Conservation (phyloP, 2,888 invertebrate genomes). For the Cenopis cana region DNA sequence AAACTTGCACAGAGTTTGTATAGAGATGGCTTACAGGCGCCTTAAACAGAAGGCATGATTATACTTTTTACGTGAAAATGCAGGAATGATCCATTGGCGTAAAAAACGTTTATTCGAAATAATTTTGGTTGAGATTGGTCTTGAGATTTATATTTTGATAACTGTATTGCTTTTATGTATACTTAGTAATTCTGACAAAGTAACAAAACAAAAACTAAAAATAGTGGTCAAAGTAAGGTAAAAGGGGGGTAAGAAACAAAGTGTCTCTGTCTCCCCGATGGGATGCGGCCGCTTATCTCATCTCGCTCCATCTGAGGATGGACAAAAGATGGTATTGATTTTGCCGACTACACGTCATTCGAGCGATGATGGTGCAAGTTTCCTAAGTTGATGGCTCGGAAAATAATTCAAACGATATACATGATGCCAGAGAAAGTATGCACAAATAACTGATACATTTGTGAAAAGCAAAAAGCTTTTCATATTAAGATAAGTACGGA, state of each 20-base stretch:
- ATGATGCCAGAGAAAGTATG: neutral
- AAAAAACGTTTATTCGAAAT: no score
- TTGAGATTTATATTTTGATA: neutral
- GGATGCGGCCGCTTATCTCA: slow-evolving; percentile 68
- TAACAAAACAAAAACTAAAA: slow-evolving; percentile 42
- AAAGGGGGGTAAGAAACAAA: slow-evolving; percentile 57
- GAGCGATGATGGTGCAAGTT: slow-evolving; percentile 54
- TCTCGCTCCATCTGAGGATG: slow-evolving; percentile 70
- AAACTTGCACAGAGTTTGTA: no score
- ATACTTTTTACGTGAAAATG: no score
- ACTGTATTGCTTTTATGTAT: neutral
- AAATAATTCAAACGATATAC: slow-evolving; percentile 3
- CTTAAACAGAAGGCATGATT: neutral
- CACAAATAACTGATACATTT: neutral
- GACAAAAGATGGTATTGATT: slow-evolving; percentile 78
- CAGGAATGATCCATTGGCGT: no score
- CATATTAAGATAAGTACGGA: no score
- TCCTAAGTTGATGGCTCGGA: neutral
- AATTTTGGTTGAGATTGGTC: no score
- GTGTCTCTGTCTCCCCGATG: slow-evolving; percentile 66
- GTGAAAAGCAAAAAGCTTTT: neutral
- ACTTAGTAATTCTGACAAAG: neutral
- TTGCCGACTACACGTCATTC: slow-evolving; percentile 65
- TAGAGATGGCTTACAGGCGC: no score
- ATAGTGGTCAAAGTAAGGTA: slow-evolving; percentile 54